Evolutionary conservation across 2,797 vertebrate species (phyloP), one percentile per base, ranked within the genome.

Genomic region (Pelobates cultripes): DNA sequence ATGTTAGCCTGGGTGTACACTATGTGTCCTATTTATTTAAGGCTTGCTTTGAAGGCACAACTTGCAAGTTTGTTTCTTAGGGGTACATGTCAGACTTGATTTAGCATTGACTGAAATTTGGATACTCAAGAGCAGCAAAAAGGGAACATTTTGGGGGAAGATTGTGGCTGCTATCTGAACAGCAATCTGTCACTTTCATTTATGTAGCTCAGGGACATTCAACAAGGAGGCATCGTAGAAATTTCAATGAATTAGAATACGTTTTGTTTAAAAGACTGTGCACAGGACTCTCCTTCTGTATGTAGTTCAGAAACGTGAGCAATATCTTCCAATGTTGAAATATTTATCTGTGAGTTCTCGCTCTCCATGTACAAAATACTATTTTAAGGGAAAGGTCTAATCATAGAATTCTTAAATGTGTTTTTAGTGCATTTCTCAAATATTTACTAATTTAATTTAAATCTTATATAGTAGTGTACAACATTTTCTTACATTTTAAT

Each of bases 21-120:
- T 94, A 92, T 90, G 94, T 97, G 98, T 98, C 97, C 96, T 96
- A 95, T 96, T 97, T 96, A 97, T 94, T 98, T 95, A 97, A 92
- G 94, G 95, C 96, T 96, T 96, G 89, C 94, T 94, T 94, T 91
- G 91, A 96, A 95, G 95, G 94, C 94, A 90, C 95, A 96, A 93
- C 96, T 97, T 94, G 91, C 95, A 97, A 97, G 95, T 97, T 96
- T 95, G 92, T 97, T 96, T 97, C 97, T 98, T 95, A 91, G 92
- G 97, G 97, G 97, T 93, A 99, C 95, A 96, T 98, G 97, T 99
- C 98, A 99, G 96, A 96, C 92, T 93, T 92, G 94, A 99, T 99
- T 99, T 98, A 96, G 93, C 94, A 92, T 96, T 93, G 85, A 89
- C 88, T 95, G 95, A 94, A 93, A 96, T 93, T 94, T 89, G 93